A percentile compares a stretch with the other conserved stretches of the same genome.
Conservation (phyloP, 1,140 invertebrate genomes). For the Stegodyphus dumicola region DNA sequence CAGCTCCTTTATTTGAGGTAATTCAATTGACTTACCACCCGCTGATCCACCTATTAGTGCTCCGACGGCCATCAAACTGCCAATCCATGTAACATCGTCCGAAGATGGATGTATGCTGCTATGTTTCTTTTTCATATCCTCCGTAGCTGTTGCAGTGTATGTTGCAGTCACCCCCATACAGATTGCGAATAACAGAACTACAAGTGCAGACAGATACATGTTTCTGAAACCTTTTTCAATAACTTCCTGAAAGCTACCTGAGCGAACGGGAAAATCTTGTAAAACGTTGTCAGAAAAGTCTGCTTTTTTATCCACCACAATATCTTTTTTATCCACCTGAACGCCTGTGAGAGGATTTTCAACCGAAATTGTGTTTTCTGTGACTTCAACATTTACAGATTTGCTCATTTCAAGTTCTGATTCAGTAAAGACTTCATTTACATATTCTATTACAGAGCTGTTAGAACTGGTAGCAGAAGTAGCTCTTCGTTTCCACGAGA, state of each 20-base stretch:
- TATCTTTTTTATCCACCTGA: neutral
- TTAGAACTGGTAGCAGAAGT: constrained; percentile 24
- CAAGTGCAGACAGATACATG: constrained; percentile 41
- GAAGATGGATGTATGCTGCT: constrained; percentile 2
- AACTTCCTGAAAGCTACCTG: neutral
- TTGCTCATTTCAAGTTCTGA: constrained; percentile 22
- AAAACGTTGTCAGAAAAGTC: neutral
- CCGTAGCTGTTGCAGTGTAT: constrained; percentile 37
- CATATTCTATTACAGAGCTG: constrained; percentile 40
- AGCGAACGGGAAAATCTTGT: constrained; percentile 4
- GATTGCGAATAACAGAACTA: constrained; percentile 35
- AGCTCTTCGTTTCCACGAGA: neutral
- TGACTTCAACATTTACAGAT: constrained; percentile 16
- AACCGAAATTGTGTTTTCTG: neutral
- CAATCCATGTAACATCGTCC: constrained; percentile 53
- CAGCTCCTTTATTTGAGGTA: too few species aligned
- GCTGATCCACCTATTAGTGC: constrained; percentile 61
- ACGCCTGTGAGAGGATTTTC: constrained; percentile 7
- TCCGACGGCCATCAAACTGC: constrained; percentile 61
- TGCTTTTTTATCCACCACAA: neutral
- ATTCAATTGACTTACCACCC: constrained; percentile 37
- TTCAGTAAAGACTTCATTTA: constrained; percentile 24
- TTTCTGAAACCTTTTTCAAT: constrained; percentile 2
- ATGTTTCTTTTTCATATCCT: constrained; percentile 3
- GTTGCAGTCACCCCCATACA: constrained; percentile 43